Evolutionary conservation across 2,113 vertebrate species (phyloP).

Genomic region (Taurulus bubalis): DNA sequence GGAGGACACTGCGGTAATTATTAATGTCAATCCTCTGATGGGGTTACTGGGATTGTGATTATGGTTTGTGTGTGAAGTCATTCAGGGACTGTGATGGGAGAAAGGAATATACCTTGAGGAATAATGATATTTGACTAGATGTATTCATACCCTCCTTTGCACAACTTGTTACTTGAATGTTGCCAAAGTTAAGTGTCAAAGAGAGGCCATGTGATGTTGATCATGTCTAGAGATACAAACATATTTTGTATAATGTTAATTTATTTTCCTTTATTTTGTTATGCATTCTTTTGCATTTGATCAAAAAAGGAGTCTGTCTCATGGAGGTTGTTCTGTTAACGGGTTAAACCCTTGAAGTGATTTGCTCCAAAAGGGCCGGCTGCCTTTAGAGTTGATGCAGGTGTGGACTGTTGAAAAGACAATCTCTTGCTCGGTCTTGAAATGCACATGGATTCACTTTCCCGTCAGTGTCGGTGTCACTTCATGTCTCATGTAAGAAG

Average conservation of each 20-base stretch:
- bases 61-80: neutral
- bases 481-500: neutral
- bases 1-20: neutral
- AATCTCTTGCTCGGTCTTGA: neutral
- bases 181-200: conserved; percentile 54
- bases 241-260: conserved; percentile 11
- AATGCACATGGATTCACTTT: conserved; percentile 20
- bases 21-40: neutral
- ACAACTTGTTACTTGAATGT: conserved; percentile 8
- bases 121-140: too few species aligned
- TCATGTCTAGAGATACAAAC: conserved; percentile 19
- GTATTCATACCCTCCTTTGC: conserved; percentile 4
- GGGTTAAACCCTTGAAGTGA: neutral
- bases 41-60: neutral
- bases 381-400: neutral
- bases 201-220: conserved; percentile 5
- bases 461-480: neutral
- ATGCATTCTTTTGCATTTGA: neutral
- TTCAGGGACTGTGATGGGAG: conserved; percentile 6
- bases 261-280: neutral
- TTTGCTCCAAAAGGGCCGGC: conserved; percentile 7
- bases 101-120: neutral
- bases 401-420: neutral
- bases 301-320: neutral
- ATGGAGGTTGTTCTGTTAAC: neutral